Percentiles rank a stretch among this genome's conserved stretches.
Conservation (phyloP, 2,113 vertebrate genomes). For the Asarcornis scutulata region DNA sequence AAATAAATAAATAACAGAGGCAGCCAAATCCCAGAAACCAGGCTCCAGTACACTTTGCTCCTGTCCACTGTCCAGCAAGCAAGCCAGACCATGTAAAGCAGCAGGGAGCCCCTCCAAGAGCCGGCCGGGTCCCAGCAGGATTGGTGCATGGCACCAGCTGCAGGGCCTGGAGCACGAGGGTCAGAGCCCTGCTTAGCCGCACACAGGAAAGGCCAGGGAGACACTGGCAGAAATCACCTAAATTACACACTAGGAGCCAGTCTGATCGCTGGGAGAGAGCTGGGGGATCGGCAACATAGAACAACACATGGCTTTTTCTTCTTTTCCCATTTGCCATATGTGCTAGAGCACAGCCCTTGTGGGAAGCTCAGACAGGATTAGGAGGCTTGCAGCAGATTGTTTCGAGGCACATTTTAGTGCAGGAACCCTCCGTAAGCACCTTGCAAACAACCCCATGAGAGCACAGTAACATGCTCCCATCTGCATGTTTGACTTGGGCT, state of each 20-base stretch:
- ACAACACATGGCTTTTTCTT: fast-evolving
- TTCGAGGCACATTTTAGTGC: neutral
- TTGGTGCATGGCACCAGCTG: fast-evolving
- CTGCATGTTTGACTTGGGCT: neutral
- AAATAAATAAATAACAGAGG: neutral
- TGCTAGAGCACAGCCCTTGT: neutral
- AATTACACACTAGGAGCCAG: neutral
- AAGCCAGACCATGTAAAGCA: neutral
- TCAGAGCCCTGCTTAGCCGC: neutral
- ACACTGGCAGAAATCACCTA: neutral
- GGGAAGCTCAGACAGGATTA: neutral
- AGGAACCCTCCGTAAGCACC: neutral
- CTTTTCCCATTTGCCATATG: too few species aligned
- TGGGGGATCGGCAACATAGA: too few species aligned
- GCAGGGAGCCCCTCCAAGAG: neutral
- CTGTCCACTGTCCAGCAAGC: neutral
- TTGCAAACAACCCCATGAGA: neutral
- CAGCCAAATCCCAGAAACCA: neutral
- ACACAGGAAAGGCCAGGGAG: neutral
- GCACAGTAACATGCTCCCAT: neutral
- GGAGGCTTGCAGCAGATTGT: neutral
- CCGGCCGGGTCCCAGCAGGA: neutral
- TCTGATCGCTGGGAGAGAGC: neutral
- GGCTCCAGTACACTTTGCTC: neutral
- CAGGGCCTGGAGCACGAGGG: neutral